A percentile compares a stretch with the other conserved stretches of the same genome.
Evolutionary conservation across 2,113 vertebrate genomes (phyloP).

Genomic region (Callipepla californica): DNA sequence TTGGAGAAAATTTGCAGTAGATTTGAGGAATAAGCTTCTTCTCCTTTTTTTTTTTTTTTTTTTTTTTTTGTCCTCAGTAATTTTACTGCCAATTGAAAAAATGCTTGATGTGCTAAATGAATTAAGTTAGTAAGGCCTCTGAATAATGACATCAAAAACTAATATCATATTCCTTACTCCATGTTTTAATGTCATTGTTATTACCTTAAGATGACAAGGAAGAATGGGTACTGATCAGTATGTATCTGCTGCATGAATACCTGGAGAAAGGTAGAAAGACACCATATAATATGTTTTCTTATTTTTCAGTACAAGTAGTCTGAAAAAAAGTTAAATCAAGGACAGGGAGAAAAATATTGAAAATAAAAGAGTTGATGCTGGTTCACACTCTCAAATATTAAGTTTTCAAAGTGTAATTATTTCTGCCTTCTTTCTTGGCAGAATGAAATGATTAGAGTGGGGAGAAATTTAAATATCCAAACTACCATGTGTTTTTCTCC

Average conservation of each 20-base stretch:
- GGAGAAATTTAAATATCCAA: not conserved
- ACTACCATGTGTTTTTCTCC: not conserved
- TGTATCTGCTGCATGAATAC: not conserved
- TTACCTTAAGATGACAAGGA: not conserved
- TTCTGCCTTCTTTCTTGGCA: not conserved
- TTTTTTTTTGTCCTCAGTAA: not conserved
- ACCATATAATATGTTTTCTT: not conserved
- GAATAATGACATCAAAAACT: constrained; percentile 20
- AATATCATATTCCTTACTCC: constrained; percentile 1
- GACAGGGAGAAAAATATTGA: not conserved
- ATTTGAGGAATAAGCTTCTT: not conserved
- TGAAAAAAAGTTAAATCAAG: not conserved
- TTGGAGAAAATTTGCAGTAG: not conserved
- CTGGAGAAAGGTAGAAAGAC: not conserved
- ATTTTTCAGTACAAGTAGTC: not conserved
- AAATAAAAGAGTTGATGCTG: not conserved
- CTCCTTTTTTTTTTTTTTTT: not conserved
- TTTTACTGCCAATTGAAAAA: constrained; percentile 12
- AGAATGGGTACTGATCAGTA: not conserved
- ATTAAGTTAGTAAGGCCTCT: constrained; percentile 60
- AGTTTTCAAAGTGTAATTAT: not conserved
- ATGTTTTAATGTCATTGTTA: not conserved
- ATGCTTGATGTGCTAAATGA: constrained; percentile 66
- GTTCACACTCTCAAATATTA: not conserved
- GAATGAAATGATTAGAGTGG: not conserved